Conservation (phyloP, 2,888 invertebrate species). For the Sminthurinus aureus region DNA sequence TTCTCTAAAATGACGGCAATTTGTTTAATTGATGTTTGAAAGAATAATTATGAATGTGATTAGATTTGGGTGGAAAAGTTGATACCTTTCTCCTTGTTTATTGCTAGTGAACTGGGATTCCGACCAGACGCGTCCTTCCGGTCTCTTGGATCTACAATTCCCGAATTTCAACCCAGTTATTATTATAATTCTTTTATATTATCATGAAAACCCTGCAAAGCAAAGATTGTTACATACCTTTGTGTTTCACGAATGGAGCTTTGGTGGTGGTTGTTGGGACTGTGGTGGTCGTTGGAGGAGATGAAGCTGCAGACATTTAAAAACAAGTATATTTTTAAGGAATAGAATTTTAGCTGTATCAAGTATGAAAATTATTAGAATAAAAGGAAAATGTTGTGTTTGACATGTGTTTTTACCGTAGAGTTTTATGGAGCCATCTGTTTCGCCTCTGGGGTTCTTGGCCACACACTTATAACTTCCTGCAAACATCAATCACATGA, state of each 20-base stretch:
- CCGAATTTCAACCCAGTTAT: no score
- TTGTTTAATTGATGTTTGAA: no score
- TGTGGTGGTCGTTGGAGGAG: slow-evolving; percentile 81
- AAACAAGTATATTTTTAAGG: background rate
- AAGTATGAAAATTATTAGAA: background rate
- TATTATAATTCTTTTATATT: no score
- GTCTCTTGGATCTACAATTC: slow-evolving; percentile 64
- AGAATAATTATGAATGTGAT: no score
- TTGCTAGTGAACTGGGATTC: slow-evolving; percentile 70
- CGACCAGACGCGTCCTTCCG: slow-evolving; percentile 69
- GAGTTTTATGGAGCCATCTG: slow-evolving; percentile 86
- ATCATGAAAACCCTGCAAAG: no score
- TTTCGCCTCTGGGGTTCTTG: slow-evolving; percentile 87
- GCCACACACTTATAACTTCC: slow-evolving; percentile 69
- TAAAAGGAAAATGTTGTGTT: background rate
- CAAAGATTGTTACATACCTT: slow-evolving; percentile 56
- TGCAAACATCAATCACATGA: slow-evolving; percentile 31
- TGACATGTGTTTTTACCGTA: slow-evolving; percentile 94
- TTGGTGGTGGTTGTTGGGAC: slow-evolving; percentile 75
- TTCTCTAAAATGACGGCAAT: no score
- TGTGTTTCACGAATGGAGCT: slow-evolving; percentile 62
- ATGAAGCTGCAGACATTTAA: slow-evolving; percentile 70
- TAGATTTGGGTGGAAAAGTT: no score
- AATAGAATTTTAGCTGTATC: background rate
- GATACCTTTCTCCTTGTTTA: slow-evolving; percentile 66